A percentile compares a stretch with the other conserved stretches of the same genome.
Evolutionary conservation across 1,140 invertebrate species (phyloP).

Genomic region (Drosophila novamexicana): DNA sequence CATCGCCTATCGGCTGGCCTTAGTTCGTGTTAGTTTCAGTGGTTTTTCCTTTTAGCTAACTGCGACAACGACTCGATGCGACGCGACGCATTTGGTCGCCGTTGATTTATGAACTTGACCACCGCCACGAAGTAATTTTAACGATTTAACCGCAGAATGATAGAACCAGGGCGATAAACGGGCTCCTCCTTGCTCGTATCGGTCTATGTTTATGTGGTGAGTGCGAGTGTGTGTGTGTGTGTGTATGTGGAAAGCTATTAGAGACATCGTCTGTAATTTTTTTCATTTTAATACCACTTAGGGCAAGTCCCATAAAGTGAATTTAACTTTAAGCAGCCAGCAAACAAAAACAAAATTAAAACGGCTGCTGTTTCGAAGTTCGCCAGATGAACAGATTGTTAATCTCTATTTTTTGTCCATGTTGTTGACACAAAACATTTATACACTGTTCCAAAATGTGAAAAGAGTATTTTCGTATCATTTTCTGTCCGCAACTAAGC

Average conservation of each 20-base stretch:
- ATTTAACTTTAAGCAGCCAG: constrained; percentile 57
- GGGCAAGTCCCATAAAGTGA: constrained; percentile 69
- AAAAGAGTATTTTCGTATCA: too few relatives aligned
- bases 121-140: constrained; percentile 76
- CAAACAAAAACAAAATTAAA: constrained; percentile 21
- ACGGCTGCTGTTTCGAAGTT: constrained; percentile 13
- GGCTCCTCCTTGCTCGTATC: constrained; percentile 28
- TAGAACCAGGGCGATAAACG: constrained; percentile 77
- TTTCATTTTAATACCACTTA: constrained; percentile 70
- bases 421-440: not conserved
- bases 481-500: too few relatives aligned
- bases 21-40: constrained; percentile 36
- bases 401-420: not conserved
- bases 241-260: constrained; percentile 74
- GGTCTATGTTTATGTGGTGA: too few relatives aligned
- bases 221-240: constrained; percentile 2
- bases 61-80: constrained; percentile 39
- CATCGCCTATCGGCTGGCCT: constrained; percentile 2
- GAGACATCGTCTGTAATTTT: constrained; percentile 73
- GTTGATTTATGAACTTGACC: constrained; percentile 82
- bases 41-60: constrained; percentile 58
- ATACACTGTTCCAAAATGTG: too few relatives aligned
- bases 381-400: constrained; percentile 7
- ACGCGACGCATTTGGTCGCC: constrained; percentile 46
- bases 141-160: constrained; percentile 82